phyloP scores from a whole-genome alignment of 2,113 vertebrate species.

The Apodemus sylvaticus region DNA sequence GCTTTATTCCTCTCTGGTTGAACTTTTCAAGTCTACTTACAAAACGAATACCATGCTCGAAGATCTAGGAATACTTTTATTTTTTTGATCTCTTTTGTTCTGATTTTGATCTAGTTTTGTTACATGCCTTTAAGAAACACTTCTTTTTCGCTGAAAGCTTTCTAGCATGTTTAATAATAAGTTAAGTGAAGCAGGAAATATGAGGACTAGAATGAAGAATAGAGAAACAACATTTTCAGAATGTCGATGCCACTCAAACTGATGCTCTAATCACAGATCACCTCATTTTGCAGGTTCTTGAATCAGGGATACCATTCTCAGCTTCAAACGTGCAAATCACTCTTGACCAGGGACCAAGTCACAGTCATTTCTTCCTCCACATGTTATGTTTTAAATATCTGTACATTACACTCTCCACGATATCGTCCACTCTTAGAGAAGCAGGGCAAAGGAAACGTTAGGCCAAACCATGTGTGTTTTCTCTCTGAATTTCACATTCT shows the following conservation, averaged over 20 bases:
- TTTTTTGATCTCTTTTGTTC: not conserved
- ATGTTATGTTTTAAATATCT: not conserved
- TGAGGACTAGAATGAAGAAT: not conserved
- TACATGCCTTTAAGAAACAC: not conserved
- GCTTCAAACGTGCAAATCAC: not conserved
- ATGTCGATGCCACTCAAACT: not conserved
- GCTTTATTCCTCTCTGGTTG: constrained; percentile 36
- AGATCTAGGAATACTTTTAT: not conserved
- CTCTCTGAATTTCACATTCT: not conserved
- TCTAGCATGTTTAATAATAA: not conserved
- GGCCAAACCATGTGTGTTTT: not conserved
- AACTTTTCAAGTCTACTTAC: constrained; percentile 23
- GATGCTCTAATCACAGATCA: not conserved
- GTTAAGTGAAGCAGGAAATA: not conserved
- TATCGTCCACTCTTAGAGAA: not conserved
- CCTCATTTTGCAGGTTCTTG: not conserved
- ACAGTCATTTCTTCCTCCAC: not conserved
- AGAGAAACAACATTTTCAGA: not conserved
- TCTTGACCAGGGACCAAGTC: not conserved
- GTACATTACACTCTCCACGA: not conserved
- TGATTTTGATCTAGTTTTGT: constrained; percentile 40
- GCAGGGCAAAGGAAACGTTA: not conserved
- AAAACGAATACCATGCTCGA: constrained; percentile 2
- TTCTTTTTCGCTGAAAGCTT: not conserved
- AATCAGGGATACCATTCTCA: not conserved